Base-by-base conservation (phyloP, 2,113 vertebrate species). In the Austrofundulus limnaeus region DNA sequence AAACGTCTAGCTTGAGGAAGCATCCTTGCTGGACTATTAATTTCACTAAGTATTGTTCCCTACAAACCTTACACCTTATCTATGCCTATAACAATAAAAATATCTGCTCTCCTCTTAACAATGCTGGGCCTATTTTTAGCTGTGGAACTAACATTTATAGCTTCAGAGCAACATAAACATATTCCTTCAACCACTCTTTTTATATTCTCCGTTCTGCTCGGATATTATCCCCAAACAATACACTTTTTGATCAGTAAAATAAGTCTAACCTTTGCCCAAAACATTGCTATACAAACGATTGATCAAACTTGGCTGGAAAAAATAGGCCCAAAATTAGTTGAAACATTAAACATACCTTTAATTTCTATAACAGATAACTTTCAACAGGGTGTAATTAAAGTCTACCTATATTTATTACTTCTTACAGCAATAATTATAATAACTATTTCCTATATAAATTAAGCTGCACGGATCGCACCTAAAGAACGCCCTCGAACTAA, bases 11-110 rank as follows among this genome's bases (percentile, higher is more conserved):
- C 46, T 10, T 48, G 19, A 11, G 46, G 46, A 48, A 48, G 46
- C 10, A 84, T 84, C 1, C 75, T 78, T 45, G 75, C 80, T 59
- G 60, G 46, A 10, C 11, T 21, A 12, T 19, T 48, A 11, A 48
- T 48, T 66, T 13, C 21, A 66, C 19, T 69, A 66, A 20, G 71
- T 56, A 25, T 75, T 66, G 1, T 10, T 61, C 51, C 50, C 66
- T 4, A 21, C 2, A 48, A 1, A 75, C 75, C 66, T 56, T 0
- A 59, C 76, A 12, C 62, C 0, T 34, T 80, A 48, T 60, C 77
- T 1, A 77, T 77, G 34, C 48, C 46, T 10, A 19, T 10, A 12
- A 1, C 11, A 2, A 11, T 48, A 2, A 48, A 48, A 48, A 5
- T 48, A 5, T 14, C 53, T 0, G 70, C 74, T 2, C 13, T 78